These are phyloP conservation scores for Polyodon spathula DNA, from an alignment of 2,113 vertebrate species.

Conservation along the genomic window DNA sequence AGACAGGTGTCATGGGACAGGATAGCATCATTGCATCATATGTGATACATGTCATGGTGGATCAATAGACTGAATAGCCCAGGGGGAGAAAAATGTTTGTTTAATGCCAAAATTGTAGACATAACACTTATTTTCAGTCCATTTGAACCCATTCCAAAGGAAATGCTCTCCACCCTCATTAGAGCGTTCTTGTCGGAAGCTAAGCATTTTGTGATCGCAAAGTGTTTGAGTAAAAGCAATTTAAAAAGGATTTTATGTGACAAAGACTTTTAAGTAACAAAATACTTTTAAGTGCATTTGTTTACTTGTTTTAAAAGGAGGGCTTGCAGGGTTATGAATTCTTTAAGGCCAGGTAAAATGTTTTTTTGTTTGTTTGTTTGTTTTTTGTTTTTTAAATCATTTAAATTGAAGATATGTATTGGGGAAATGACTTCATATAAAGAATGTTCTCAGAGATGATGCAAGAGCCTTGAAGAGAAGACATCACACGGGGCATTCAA, in stretches of 20 bases:
- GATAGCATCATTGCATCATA: conserved; percentile 42
- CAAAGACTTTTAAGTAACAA: conserved; percentile 6
- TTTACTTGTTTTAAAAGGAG: too few species aligned
- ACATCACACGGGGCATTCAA: too few species aligned
- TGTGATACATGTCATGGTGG: conserved; percentile 53
- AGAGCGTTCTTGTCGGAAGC: conserved; percentile 12
- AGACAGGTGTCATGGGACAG: conserved; percentile 55
- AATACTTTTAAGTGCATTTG: too few species aligned
- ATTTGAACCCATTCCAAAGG: conserved; percentile 9
- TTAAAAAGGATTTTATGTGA: conserved; percentile 13
- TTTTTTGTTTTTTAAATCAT: not conserved
- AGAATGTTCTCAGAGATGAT: too few species aligned
- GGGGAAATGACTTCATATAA: not conserved
- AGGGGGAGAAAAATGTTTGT: conserved; percentile 36
- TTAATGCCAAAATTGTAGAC: conserved; percentile 21
- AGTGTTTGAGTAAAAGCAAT: conserved; percentile 6
- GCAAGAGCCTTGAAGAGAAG: too few species aligned
- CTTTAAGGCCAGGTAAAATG: too few species aligned
- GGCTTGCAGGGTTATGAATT: too few species aligned
- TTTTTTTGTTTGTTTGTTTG: not conserved
- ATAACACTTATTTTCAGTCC: conserved; percentile 21
- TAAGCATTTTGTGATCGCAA: conserved; percentile 4
- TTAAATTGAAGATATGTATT: not conserved
- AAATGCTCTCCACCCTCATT: conserved; percentile 18
- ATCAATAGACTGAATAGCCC: conserved; percentile 44